Percentiles rank a stretch among this genome's conserved stretches.
These are phyloP conservation scores for Mohoua ochrocephala DNA, from an alignment of 2,113 vertebrate species.

Conservation along the genomic window DNA sequence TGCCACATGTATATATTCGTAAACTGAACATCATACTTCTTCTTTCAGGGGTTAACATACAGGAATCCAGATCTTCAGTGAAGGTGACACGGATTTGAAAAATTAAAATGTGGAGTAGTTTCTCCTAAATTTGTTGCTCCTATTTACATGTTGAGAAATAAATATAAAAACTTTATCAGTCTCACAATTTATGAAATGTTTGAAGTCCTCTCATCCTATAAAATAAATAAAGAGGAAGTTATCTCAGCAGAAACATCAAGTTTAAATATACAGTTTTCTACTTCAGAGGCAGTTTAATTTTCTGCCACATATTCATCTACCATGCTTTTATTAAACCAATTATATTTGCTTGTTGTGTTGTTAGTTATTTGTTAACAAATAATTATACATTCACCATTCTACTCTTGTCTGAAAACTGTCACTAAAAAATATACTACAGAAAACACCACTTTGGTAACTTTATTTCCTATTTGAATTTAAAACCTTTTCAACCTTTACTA, in stretches of 20 bases:
- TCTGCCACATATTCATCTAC: not conserved
- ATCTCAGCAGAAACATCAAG: not conserved
- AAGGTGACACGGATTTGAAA: not conserved
- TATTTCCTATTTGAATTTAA: not conserved
- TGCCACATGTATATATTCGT: not conserved
- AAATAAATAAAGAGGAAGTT: not conserved
- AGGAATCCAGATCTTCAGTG: not conserved
- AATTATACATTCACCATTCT: not conserved
- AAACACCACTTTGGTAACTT: not conserved
- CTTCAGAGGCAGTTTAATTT: not conserved
- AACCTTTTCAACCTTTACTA: not conserved
- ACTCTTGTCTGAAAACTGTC: not conserved
- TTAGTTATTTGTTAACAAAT: not conserved
- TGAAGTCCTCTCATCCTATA: not conserved
- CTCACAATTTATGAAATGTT: not conserved
- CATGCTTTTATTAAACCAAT: not conserved
- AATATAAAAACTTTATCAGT: not conserved
- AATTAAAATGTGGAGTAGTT: not conserved
- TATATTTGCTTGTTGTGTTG: not conserved
- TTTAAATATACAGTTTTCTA: not conserved
- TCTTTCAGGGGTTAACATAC: not conserved
- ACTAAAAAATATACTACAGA: not conserved
- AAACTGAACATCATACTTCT: not conserved
- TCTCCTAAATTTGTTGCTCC: not conserved
- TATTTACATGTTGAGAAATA: not conserved